Evolutionary conservation across 2,113 vertebrate species (phyloP).

Genomic region (Crocuta crocuta): DNA sequence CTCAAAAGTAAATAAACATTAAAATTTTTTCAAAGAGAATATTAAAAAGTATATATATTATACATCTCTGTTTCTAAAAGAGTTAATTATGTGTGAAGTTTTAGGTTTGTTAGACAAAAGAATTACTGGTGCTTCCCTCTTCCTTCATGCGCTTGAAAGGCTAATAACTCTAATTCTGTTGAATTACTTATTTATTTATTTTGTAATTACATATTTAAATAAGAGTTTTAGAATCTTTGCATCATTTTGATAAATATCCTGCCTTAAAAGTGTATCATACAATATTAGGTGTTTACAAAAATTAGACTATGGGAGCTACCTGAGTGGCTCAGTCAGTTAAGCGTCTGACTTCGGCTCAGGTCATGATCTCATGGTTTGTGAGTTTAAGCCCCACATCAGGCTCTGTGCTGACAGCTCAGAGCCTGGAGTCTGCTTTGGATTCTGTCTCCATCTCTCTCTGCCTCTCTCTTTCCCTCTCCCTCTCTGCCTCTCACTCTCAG

Average conservation of each 20-base stretch:
- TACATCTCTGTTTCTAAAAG: neutral
- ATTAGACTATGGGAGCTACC: too few relatives aligned
- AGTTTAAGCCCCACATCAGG: too few relatives aligned
- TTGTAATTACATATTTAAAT: neutral
- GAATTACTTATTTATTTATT: neutral
- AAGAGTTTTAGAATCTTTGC: neutral
- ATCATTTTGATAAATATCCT: neutral
- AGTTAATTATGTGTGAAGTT: neutral
- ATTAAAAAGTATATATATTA: neutral
- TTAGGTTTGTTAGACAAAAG: neutral
- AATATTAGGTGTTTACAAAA: neutral
- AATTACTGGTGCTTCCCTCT: neutral
- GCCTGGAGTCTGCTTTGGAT: too few relatives aligned
- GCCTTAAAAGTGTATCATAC: neutral
- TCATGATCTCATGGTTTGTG: too few relatives aligned
- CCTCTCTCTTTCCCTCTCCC: too few relatives aligned
- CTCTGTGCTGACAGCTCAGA: too few relatives aligned
- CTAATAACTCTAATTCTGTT: neutral
- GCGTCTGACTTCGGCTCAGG: too few relatives aligned
- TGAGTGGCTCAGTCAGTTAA: too few relatives aligned
- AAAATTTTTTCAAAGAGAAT: too few relatives aligned
- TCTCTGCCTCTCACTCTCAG: too few relatives aligned
- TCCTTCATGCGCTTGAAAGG: neutral
- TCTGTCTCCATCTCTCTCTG: too few relatives aligned
- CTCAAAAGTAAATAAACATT: too few relatives aligned